A percentile compares a stretch with the other conserved stretches of the same genome.
Evolutionary conservation across 2,888 invertebrate genomes (phyloP).

Genomic region (Thecocarcelia acutangulata): DNA sequence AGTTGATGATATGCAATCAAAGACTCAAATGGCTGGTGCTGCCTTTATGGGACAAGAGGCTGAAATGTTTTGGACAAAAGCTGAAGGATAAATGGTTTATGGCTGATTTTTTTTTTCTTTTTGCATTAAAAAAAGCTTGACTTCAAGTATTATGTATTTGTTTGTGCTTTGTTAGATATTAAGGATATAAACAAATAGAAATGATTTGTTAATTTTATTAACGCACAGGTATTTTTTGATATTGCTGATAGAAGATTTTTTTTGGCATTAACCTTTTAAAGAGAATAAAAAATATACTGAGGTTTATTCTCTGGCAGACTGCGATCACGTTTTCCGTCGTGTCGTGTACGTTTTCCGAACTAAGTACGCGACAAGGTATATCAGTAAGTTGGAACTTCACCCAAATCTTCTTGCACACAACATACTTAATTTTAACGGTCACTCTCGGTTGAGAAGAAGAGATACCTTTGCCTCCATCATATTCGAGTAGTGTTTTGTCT

Average conservation of each 20-base stretch:
- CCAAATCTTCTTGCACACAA: too few species aligned
- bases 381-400: too few species aligned
- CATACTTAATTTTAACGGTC: too few species aligned
- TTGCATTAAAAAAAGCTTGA: constrained; percentile 11
- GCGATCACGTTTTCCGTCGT: too few species aligned
- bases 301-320: too few species aligned
- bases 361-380: too few species aligned
- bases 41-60: constrained; percentile 26
- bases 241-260: background rate
- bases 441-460: too few species aligned
- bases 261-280: constrained; percentile 28
- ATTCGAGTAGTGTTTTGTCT: too few species aligned
- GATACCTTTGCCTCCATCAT: too few species aligned
- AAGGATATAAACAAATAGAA: constrained; percentile 44
- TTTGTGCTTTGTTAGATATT: constrained; percentile 41
- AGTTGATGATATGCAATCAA: constrained; percentile 63
- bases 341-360: too few species aligned
- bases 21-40: constrained; percentile 37
- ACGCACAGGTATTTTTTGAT: background rate
- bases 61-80: constrained; percentile 29
- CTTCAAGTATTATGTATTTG: constrained; percentile 34
- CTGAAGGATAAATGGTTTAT: constrained; percentile 51
- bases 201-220: constrained; percentile 25
- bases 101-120: constrained; percentile 32
- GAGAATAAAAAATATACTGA: background rate